A percentile compares a stretch with the other conserved stretches of the same genome.
These are phyloP conservation scores for Geococcyx californianus DNA, from an alignment of 2,113 vertebrate species.

Conservation along the genomic window DNA sequence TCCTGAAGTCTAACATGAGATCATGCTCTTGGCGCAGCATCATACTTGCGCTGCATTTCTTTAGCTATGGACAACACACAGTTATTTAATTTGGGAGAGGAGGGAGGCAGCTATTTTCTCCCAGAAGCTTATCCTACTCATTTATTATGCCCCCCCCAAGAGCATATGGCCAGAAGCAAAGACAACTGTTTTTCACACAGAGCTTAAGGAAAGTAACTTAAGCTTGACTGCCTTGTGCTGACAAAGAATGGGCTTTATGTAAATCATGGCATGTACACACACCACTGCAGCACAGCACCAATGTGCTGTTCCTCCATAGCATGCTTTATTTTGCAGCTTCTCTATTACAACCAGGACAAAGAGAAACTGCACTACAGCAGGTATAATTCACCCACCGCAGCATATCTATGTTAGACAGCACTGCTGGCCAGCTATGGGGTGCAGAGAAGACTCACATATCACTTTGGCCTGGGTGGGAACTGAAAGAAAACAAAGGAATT, in stretches of 20 bases:
- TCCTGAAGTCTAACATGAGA: neutral
- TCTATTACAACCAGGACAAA: neutral
- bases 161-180: neutral
- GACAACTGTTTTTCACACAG: neutral
- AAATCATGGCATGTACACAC: neutral
- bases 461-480: neutral
- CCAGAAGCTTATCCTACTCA: neutral
- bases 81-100: neutral
- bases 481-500: neutral
- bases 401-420: neutral
- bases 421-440: neutral
- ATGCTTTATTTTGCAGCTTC: neutral
- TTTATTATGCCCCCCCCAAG: neutral
- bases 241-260: neutral
- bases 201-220: slow-evolving; percentile 9
- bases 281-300: neutral
- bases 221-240: neutral
- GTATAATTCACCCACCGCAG: neutral
- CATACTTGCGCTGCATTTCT: neutral
- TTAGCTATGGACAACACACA: neutral
- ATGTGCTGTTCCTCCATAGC: neutral
- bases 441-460: neutral
- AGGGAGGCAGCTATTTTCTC: neutral
- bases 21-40: neutral
- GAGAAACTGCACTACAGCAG: neutral